phyloP scores from a whole-genome alignment of 2,888 invertebrate genomes.

The Rhagium mordax region DNA sequence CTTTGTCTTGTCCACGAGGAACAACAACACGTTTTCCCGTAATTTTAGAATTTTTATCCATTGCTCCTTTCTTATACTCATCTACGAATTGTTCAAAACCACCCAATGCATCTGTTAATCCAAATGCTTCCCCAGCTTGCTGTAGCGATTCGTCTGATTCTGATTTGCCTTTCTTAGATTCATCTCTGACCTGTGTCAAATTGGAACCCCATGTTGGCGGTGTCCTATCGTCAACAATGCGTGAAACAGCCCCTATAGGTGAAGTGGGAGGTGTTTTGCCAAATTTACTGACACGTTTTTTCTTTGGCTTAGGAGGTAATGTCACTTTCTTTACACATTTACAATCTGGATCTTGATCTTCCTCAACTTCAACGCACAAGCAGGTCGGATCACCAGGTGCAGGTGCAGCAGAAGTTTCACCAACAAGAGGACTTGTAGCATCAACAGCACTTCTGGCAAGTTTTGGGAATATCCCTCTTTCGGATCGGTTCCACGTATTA shows the following conservation, averaged over 20 bases:
- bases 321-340: background rate
- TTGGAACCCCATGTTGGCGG: constrained; percentile 68
- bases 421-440: constrained; percentile 39
- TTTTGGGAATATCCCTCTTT: constrained; percentile 65
- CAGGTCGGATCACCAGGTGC: constrained; percentile 12
- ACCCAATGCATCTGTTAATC: background rate
- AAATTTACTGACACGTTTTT: constrained; percentile 45
- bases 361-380: background rate
- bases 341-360: constrained; percentile 23
- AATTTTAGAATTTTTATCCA: background rate
- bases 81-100: constrained; percentile 17
- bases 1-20: background rate
- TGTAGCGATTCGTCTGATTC: constrained; percentile 5
- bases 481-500: constrained; percentile 66
- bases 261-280: constrained; percentile 55
- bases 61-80: constrained; percentile 7
- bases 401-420: constrained; percentile 38
- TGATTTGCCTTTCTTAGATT: constrained; percentile 27
- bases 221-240: constrained; percentile 55
- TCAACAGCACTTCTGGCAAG: constrained; percentile 52
- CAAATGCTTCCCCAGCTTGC: background rate
- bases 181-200: constrained; percentile 60
- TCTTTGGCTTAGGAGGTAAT: constrained; percentile 2
- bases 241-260: constrained; percentile 54
- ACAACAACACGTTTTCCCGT: background rate